These are phyloP conservation scores for Chelidonichthys spinosus DNA, from an alignment of 2,797 vertebrate species.

Conservation along the genomic window DNA sequence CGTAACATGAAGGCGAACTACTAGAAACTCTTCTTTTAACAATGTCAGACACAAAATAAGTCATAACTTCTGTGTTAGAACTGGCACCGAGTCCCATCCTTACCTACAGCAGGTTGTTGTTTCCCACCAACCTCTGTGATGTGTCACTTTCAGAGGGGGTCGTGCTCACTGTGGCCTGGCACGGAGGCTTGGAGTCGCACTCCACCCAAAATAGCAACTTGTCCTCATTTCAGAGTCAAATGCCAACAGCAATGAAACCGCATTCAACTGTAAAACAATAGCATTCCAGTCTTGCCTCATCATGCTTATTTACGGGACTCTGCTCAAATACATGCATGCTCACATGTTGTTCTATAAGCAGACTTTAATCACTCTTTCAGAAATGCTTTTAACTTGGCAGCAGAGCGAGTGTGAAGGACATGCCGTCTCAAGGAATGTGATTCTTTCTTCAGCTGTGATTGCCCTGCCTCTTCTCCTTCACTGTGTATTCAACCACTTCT, in stretches of 20 bases:
- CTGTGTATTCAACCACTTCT: conserved; percentile 63
- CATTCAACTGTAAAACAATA: conserved; percentile 63
- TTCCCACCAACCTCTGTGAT: conserved; percentile 38
- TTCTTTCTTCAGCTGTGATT: conserved; percentile 62
- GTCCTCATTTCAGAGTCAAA: conserved; percentile 55
- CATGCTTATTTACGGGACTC: conserved; percentile 44
- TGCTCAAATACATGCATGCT: conserved; percentile 32
- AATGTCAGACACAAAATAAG: background rate
- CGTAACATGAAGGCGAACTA: background rate
- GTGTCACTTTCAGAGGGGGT: conserved; percentile 54
- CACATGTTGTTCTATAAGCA: conserved; percentile 47
- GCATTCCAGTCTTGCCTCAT: conserved; percentile 68
- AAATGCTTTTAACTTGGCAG: conserved; percentile 63
- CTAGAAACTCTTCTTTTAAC: background rate
- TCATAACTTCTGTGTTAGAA: conserved; percentile 1
- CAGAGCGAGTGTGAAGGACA: conserved; percentile 64
- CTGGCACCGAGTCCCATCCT: background rate
- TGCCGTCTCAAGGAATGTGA: conserved; percentile 55
- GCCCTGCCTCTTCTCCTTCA: conserved; percentile 64
- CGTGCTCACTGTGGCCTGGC: conserved; percentile 39
- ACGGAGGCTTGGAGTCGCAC: conserved; percentile 35
- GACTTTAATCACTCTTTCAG: conserved; percentile 68
- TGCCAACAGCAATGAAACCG: conserved; percentile 54
- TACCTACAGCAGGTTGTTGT: conserved; percentile 40
- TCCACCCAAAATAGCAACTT: conserved; percentile 60